Evolutionary conservation across 2,113 vertebrate species (phyloP), one percentile per base, ranked within the genome.

Genomic region (Istiophorus platypterus): DNA sequence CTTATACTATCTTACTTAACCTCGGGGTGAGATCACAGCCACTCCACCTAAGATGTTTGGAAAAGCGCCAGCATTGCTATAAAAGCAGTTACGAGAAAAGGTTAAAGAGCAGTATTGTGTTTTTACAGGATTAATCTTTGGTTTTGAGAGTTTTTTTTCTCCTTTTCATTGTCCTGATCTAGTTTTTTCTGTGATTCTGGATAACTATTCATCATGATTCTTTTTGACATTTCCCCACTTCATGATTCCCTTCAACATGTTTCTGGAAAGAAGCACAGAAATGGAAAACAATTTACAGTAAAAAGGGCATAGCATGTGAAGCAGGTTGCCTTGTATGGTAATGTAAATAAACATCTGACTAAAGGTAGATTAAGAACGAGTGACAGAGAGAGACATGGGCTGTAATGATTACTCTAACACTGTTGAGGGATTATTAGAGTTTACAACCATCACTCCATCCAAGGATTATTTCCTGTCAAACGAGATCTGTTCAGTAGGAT

Each of bases 391-490:
- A 81, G 41, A 69, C 41, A 70, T n/a, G 49, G 9, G 26, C 51
- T 86, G 49, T 82, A 89, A 88, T 80, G 81, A 87, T 76, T 62
- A 49, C 61, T 22, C 18, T 52, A 67, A 76, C 74, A 58, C 77
- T 81, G 62, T 34, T 59, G 42, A 68, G 49, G 61, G 81, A 80
- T 77, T 88, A 76, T 85, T 71, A 67, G 62, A 65, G 62, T 90
- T 88, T 77, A 80, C 81, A 91, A 85, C 75, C 76, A 75, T 57
- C 56, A 58, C 77, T 85, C 82, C 72, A 80, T 88, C 68, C 27
- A 22, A 79, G 51, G 77, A 81, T 78, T 80, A 84, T 85, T 87
- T 80, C 72, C 74, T 87, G 82, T 92, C 81, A 92, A 88, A 92
- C 82, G 85, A 85, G 42, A 72, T 42, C 80, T 80, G 77, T 76